phyloP scores from a whole-genome alignment of 1,140 invertebrate species.

The Drosophila lacertosa region DNA sequence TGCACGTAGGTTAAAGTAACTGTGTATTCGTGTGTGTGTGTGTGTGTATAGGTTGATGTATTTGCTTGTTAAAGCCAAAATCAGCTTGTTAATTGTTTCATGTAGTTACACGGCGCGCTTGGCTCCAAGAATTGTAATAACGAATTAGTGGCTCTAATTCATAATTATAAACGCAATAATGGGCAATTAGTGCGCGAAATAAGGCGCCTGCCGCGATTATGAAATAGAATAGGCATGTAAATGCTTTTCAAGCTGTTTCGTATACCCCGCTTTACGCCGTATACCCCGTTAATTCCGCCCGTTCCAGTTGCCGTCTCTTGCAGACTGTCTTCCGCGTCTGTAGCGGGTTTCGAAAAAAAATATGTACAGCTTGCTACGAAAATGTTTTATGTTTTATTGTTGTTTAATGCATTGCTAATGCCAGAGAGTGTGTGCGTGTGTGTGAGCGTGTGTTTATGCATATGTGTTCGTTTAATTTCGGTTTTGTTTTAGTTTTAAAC shows the following conservation, averaged over 20 bases:
- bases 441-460: slow-evolving; percentile 18
- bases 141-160: slow-evolving; percentile 33
- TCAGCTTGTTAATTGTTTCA: slow-evolving; percentile 17
- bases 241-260: slow-evolving; percentile 39
- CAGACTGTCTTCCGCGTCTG: slow-evolving; percentile 69
- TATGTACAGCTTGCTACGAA: slow-evolving; percentile 15
- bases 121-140: slow-evolving; percentile 32
- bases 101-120: slow-evolving; percentile 10
- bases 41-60: too few species aligned
- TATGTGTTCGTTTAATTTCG: slow-evolving; percentile 35
- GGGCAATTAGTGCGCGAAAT: slow-evolving; percentile 69
- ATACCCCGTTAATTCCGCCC: neutral
- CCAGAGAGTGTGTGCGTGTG: slow-evolving; percentile 16
- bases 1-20: too few species aligned
- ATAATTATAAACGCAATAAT: slow-evolving; percentile 55
- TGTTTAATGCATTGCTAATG: slow-evolving; percentile 49
- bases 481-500: slow-evolving; percentile 53
- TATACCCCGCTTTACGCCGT: neutral
- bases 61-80: slow-evolving; percentile 5
- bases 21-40: too few species aligned
- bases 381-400: slow-evolving; percentile 41
- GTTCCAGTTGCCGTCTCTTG: neutral
- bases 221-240: slow-evolving; percentile 81
- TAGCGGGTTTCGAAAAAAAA: slow-evolving; percentile 45
- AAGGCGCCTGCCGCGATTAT: slow-evolving; percentile 56